Evolutionary conservation across 2,888 invertebrate species (phyloP).

Genomic region (Ditylenchus weischeri): DNA sequence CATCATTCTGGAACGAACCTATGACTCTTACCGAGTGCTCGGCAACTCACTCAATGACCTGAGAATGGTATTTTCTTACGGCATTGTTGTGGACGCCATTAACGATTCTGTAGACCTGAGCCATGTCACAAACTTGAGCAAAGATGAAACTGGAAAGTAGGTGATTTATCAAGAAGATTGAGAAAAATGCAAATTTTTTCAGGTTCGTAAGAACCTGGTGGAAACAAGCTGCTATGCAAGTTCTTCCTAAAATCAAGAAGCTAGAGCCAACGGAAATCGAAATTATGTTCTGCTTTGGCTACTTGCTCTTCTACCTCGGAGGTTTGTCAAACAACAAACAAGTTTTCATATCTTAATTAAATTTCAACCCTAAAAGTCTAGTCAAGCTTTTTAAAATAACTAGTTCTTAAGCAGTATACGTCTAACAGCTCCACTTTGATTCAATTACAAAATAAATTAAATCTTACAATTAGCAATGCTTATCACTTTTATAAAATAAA

Average conservation of each 20-base stretch:
- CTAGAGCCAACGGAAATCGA: slow-evolving; percentile 30
- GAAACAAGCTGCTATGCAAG: slow-evolving; percentile 21
- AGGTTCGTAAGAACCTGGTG: slow-evolving; percentile 33
- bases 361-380: too few relatives aligned
- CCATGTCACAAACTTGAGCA: slow-evolving; percentile 16
- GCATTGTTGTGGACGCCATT: slow-evolving; percentile 30
- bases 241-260: slow-evolving; percentile 31
- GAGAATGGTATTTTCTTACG: slow-evolving; percentile 32
- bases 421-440: too few relatives aligned
- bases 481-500: too few relatives aligned
- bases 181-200: slow-evolving; percentile 2
- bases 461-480: too few relatives aligned
- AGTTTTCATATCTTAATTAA: too few relatives aligned
- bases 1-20: slow-evolving; percentile 31
- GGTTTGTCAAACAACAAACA: background rate
- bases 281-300: slow-evolving; percentile 35
- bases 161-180: background rate
- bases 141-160: slow-evolving; percentile 16
- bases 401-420: too few relatives aligned
- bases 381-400: too few relatives aligned
- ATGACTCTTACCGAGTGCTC: slow-evolving; percentile 28
- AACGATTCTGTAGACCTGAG: slow-evolving; percentile 23
- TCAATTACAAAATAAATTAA: too few relatives aligned
- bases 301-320: slow-evolving; percentile 25
- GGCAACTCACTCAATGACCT: slow-evolving; percentile 23